phyloP scores from a whole-genome alignment of 1,140 invertebrate species.

The Hyposmocoma kahamanoa region DNA sequence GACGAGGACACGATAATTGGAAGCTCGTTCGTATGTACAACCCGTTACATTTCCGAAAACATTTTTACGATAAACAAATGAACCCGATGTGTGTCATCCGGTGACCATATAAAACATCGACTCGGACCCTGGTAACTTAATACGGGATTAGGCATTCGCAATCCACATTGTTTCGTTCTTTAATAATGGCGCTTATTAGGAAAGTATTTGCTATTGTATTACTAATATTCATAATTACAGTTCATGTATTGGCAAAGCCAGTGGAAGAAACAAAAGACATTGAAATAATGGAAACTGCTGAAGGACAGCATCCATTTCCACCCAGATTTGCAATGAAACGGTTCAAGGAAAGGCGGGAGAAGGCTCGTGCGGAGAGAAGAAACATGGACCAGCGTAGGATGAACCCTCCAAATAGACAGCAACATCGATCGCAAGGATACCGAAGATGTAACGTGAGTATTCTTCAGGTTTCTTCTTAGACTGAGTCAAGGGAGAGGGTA shows the following conservation, averaged over 20 bases:
- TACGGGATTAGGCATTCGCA: conserved; percentile 30
- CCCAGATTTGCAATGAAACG: conserved; percentile 56
- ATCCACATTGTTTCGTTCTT: conserved; percentile 5
- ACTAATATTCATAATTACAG: conserved; percentile 17
- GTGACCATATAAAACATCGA: conserved; percentile 43
- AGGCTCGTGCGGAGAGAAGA: conserved; percentile 37
- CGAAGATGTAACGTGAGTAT: conserved; percentile 31
- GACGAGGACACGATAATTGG: conserved; percentile 49
- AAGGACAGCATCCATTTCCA: conserved; percentile 51
- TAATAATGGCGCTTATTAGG: conserved; percentile 13
- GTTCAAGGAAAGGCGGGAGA: conserved; percentile 42
- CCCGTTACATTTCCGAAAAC: conserved; percentile 64
- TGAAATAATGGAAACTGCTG: conserved; percentile 59
- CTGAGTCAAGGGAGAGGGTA: too few relatives aligned
- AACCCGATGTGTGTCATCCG: conserved; percentile 55
- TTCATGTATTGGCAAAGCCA: conserved; percentile 27
- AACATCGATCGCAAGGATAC: too few relatives aligned
- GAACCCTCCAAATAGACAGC: conserved; percentile 1
- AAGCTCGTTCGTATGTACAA: conserved; percentile 46
- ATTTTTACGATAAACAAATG: conserved; percentile 49
- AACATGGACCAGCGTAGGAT: conserved; percentile 23
- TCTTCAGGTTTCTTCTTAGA: too few relatives aligned
- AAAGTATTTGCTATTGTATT: conserved; percentile 20
- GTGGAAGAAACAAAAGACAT: conserved; percentile 24
- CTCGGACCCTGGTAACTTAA: conserved; percentile 20